Evolutionary conservation across 2,888 invertebrate species (phyloP), one percentile per base, ranked within the genome.

Genomic region (Drosophila monieri): DNA sequence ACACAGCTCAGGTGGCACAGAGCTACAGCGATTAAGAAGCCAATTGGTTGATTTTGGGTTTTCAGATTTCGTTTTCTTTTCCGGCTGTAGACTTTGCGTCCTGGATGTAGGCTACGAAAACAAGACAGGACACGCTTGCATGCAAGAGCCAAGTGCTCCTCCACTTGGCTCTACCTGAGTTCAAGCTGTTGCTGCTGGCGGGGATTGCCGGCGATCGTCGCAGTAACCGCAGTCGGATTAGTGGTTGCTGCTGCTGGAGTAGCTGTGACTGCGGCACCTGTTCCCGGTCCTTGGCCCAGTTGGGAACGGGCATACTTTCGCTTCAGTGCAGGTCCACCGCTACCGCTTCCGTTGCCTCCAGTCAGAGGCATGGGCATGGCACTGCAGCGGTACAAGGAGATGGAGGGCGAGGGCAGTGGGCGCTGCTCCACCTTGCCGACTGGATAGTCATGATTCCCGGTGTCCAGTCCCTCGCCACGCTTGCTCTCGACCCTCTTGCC

Each of bases 401-500:
- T 90, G 10, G 91, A 90, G 18, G 85, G 86, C 43, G 91, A 89
- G 27, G 89, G 88, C 74, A 90, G 93, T 92, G 69, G 67, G 1
- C 94, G 93, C 91, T 94, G 93, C 92, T 95, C 94, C 90, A 95
- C 94, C 92, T 95, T 95, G 88, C 96, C 96, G 89, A 95, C 94
- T 89, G 95, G 94, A 92, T 95, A 96, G 93, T 97, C 96, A 93
- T 96, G 96, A 90, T 95, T 94, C 85, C 95, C 94, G 86, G 96
- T 93, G 93, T 96, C 96, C 92, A 95, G 94, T 89, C 94, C 80
- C 61, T 79, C 93, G 91, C 95, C 95, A 90, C 95, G 95, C 92
- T 96, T 96, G 92, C 94, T 96, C 91, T 95, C 94, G 91, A 96
- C 94, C 93, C 95, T 95, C 93, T 95, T 95, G 90, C 96, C 96